Percentiles rank a stretch among this genome's conserved stretches.
These are phyloP conservation scores for Drosophila ambigua DNA, from an alignment of 1,140 invertebrate species.

Conservation along the genomic window DNA sequence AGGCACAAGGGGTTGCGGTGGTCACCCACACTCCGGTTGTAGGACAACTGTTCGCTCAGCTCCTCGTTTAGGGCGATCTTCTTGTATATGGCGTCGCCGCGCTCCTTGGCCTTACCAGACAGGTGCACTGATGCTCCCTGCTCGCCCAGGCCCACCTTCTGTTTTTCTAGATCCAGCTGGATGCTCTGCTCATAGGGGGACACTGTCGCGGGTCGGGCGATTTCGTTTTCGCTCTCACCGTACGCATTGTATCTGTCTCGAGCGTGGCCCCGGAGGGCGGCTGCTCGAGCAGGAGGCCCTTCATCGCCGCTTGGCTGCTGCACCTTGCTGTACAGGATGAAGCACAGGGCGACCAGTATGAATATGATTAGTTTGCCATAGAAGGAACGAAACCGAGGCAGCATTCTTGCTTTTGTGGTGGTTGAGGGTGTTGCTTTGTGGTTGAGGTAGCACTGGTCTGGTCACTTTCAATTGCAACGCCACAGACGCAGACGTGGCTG, in stretches of 20 bases:
- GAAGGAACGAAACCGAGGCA: conserved; percentile 82
- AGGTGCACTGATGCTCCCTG: conserved; percentile 87
- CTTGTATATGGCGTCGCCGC: conserved; percentile 88
- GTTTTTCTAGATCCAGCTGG: conserved; percentile 79
- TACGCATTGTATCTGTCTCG: conserved; percentile 28
- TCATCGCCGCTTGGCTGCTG: conserved; percentile 48
- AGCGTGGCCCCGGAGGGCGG: conserved; percentile 22
- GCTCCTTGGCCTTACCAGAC: conserved; percentile 84
- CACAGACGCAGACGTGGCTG: conserved; percentile 50
- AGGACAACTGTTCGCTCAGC: conserved; percentile 91
- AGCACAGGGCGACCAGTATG: conserved; percentile 74
- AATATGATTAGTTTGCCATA: conserved; percentile 81
- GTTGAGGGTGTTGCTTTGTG: conserved; percentile 7
- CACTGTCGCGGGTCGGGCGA: conserved; percentile 44
- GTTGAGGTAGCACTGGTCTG: conserved; percentile 62
- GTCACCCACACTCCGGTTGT: conserved; percentile 89
- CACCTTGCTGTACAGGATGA: conserved; percentile 78
- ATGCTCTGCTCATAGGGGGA: conserved; percentile 82
- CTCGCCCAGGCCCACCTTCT: conserved; percentile 86
- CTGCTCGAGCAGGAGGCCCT: conserved; percentile 6
- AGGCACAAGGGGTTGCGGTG: conserved; percentile 85
- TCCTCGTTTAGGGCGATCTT: conserved; percentile 93
- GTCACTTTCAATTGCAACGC: conserved; percentile 19
- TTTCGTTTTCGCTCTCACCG: conserved; percentile 58
- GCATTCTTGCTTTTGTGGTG: conserved; percentile 52